Conservation (phyloP, 2,797 vertebrate species). For the Lycodopsis pacificus region DNA sequence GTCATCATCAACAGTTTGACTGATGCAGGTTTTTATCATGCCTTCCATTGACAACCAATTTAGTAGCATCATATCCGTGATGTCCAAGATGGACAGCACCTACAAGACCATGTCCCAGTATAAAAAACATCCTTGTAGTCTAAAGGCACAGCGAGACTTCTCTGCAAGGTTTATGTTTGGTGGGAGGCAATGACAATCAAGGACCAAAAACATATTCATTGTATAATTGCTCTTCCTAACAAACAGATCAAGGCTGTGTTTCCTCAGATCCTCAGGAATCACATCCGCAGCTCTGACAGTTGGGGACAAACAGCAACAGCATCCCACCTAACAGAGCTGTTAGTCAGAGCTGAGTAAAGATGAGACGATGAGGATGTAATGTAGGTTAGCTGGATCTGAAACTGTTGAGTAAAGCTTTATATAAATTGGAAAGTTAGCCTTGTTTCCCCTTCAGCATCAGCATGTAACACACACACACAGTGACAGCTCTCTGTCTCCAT, state of each 20-base stretch:
- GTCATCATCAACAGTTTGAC: not conserved
- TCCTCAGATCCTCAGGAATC: slow-evolving; percentile 13
- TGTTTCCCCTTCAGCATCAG: slow-evolving; percentile 20
- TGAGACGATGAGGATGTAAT: slow-evolving; percentile 14
- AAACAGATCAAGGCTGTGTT: not conserved
- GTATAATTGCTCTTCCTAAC: not conserved
- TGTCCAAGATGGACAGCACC: not conserved
- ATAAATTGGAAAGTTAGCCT: slow-evolving; percentile 18
- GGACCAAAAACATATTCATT: not conserved
- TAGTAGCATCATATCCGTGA: not conserved
- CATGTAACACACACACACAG: not conserved
- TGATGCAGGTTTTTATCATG: not conserved
- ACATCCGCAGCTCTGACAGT: slow-evolving; percentile 6
- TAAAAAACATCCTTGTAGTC: not conserved
- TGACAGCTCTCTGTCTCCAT: not conserved
- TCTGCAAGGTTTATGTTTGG: not conserved
- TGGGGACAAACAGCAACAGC: not conserved
- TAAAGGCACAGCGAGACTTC: not conserved
- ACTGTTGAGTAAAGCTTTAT: slow-evolving; percentile 39
- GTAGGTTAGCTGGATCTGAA: slow-evolving; percentile 18
- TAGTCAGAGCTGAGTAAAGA: slow-evolving; percentile 25
- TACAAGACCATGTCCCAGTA: not conserved
- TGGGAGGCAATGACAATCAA: not conserved
- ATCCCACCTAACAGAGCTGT: slow-evolving; percentile 13
- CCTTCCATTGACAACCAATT: not conserved